phyloP scores from a whole-genome alignment of 2,888 invertebrate genomes.

The Gerris lacustris region DNA sequence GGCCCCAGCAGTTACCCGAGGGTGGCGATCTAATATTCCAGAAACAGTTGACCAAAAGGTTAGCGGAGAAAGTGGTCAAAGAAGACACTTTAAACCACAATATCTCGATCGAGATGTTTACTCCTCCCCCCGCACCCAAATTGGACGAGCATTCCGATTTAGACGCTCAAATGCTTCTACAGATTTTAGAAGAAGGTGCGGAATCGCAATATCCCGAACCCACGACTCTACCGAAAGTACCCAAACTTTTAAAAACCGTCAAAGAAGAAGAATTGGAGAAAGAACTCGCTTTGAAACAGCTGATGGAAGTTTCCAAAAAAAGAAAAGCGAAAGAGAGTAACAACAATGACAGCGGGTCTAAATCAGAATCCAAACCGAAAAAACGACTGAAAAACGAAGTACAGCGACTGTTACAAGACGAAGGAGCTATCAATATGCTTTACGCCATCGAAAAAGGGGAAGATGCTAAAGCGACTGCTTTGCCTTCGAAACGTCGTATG shows the following conservation, averaged over 20 bases:
- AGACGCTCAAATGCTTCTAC: slow-evolving; percentile 44
- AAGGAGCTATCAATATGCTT: slow-evolving; percentile 75
- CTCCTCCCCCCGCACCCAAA: slow-evolving; percentile 16
- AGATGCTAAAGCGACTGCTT: slow-evolving; percentile 19
- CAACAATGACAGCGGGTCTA: slow-evolving; percentile 26
- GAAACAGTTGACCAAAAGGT: slow-evolving; percentile 42
- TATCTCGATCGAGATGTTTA: neutral
- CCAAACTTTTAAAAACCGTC: slow-evolving; percentile 29
- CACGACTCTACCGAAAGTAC: slow-evolving; percentile 18
- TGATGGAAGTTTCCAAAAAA: slow-evolving; percentile 40
- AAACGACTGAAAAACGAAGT: slow-evolving; percentile 45
- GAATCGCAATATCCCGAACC: slow-evolving; percentile 31
- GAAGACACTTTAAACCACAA: slow-evolving; percentile 8
- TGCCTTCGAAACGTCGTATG: slow-evolving; percentile 36
- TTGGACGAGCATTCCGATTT: slow-evolving; percentile 31
- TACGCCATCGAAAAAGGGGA: slow-evolving; percentile 53
- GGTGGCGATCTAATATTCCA: slow-evolving; percentile 42
- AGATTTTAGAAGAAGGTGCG: slow-evolving; percentile 46
- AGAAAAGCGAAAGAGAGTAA: slow-evolving; percentile 22
- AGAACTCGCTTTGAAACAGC: slow-evolving; percentile 46
- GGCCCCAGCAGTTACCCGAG: slow-evolving; percentile 36
- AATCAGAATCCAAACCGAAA: slow-evolving; percentile 10
- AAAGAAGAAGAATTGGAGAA: slow-evolving; percentile 40
- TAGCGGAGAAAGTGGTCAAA: slow-evolving; percentile 34
- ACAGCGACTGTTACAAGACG: slow-evolving; percentile 65